Percentiles rank a stretch among this genome's conserved stretches.
These are phyloP conservation scores for Amblyopsis rosae DNA, from an alignment of 2,113 vertebrate genomes.

Conservation along the genomic window DNA sequence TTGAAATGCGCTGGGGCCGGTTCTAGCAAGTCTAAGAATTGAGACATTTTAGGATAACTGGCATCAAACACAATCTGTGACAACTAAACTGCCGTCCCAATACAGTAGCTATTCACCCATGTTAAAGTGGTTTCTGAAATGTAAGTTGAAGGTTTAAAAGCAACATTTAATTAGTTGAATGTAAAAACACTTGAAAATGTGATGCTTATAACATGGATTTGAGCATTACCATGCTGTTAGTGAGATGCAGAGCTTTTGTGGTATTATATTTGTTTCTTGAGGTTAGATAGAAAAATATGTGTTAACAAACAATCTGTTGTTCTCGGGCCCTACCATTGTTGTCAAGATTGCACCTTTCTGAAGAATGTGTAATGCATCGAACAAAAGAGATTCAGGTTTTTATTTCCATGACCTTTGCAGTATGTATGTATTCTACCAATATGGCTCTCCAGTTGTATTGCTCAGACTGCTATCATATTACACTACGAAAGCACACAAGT, in stretches of 20 bases:
- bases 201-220: conserved; percentile 49
- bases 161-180: conserved; percentile 60
- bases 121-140: conserved; percentile 51
- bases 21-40: neutral
- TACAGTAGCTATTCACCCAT: conserved; percentile 53
- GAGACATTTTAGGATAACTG: conserved; percentile 11
- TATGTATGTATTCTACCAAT: conserved; percentile 35
- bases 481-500: conserved; percentile 28
- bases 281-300: conserved; percentile 48
- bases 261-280: conserved; percentile 40
- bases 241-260: conserved; percentile 55
- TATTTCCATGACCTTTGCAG: conserved; percentile 32
- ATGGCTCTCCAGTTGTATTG: conserved; percentile 40
- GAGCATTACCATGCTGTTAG: conserved; percentile 45
- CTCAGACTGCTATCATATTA: conserved; percentile 24
- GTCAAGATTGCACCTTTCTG: conserved; percentile 37
- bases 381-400: conserved; percentile 22
- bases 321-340: conserved; percentile 47
- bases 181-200: conserved; percentile 64
- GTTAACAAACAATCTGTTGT: conserved; percentile 61
- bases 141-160: conserved; percentile 38
- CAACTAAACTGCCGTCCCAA: conserved; percentile 20
- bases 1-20: neutral
- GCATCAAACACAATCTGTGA: conserved; percentile 25
- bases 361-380: conserved; percentile 42